Conservation (phyloP, 2,113 vertebrate genomes). For the Clupea harengus region DNA sequence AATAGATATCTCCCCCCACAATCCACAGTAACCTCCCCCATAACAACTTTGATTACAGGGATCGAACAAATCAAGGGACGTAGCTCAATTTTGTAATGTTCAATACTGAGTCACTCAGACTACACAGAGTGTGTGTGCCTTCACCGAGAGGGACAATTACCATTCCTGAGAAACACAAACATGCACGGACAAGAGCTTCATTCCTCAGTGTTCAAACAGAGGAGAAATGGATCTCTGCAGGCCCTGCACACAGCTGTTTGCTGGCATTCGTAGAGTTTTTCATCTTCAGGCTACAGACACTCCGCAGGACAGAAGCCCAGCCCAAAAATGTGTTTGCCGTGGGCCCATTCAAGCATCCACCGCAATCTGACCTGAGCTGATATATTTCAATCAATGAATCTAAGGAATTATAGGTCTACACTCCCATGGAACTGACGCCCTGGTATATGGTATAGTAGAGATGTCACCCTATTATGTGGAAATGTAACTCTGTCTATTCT, state of each 20-base stretch:
- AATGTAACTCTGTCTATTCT: not conserved
- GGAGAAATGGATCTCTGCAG: not conserved
- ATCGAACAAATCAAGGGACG: not conserved
- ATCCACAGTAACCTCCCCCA: not conserved
- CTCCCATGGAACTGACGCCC: not conserved
- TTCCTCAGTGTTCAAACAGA: constrained; percentile 25
- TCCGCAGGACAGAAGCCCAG: not conserved
- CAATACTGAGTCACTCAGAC: not conserved
- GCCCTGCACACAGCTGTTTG: not conserved
- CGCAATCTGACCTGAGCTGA: not conserved
- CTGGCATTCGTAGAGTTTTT: not conserved
- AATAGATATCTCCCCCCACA: not conserved
- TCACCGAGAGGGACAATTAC: constrained; percentile 11
- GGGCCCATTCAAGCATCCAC: not conserved
- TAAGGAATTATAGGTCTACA: not conserved
- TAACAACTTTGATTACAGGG: not conserved
- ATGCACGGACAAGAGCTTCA: constrained; percentile 26
- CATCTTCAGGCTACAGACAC: not conserved
- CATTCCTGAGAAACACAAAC: constrained; percentile 31
- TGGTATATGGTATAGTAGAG: not conserved
- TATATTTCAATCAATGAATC: not conserved
- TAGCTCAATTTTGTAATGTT: not conserved
- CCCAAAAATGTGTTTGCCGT: not conserved
- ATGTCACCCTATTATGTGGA: not conserved
- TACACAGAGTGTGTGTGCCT: not conserved